Percentiles rank a stretch among this genome's conserved stretches.
Evolutionary conservation across 2,888 invertebrate genomes (phyloP).

Genomic region (Antitype chi): DNA sequence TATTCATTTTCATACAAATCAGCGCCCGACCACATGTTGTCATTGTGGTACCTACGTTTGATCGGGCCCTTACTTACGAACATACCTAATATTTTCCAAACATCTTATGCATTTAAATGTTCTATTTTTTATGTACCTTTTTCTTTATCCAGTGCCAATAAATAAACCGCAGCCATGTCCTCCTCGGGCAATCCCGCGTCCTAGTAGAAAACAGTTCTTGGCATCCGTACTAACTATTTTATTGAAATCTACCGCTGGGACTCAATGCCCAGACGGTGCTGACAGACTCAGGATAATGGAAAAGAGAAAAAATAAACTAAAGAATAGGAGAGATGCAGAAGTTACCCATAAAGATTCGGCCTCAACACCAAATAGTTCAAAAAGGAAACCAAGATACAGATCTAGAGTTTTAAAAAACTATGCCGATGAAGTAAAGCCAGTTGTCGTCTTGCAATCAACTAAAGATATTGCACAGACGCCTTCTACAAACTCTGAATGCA

Average conservation of each 20-base stretch:
- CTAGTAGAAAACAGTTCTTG: conserved; percentile 74
- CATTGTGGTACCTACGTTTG: not conserved
- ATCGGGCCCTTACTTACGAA: not conserved
- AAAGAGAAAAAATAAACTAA: conserved; percentile 16
- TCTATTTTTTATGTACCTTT: not conserved
- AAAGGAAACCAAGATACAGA: conserved; percentile 64
- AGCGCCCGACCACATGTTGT: not conserved
- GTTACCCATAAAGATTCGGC: not conserved
- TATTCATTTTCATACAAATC: not conserved
- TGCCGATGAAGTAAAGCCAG: conserved; percentile 64
- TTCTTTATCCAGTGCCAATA: conserved; percentile 1
- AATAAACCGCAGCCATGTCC: conserved; percentile 55
- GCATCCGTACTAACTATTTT: conserved; percentile 76
- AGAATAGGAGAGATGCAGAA: conserved; percentile 22
- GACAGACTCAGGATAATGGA: conserved; percentile 20
- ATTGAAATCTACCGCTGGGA: conserved; percentile 76
- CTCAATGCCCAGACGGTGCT: conserved; percentile 72
- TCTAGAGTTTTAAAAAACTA: conserved; percentile 68
- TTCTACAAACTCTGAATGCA: conserved; percentile 70
- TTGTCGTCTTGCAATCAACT: conserved; percentile 74
- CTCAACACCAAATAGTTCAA: conserved; percentile 19
- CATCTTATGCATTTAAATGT: not conserved
- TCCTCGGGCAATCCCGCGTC: conserved; percentile 68
- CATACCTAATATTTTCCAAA: not conserved
- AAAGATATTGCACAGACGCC: conserved; percentile 75